Base-by-base conservation (phyloP, 2,113 vertebrate species). In the Scolopax mira region DNA sequence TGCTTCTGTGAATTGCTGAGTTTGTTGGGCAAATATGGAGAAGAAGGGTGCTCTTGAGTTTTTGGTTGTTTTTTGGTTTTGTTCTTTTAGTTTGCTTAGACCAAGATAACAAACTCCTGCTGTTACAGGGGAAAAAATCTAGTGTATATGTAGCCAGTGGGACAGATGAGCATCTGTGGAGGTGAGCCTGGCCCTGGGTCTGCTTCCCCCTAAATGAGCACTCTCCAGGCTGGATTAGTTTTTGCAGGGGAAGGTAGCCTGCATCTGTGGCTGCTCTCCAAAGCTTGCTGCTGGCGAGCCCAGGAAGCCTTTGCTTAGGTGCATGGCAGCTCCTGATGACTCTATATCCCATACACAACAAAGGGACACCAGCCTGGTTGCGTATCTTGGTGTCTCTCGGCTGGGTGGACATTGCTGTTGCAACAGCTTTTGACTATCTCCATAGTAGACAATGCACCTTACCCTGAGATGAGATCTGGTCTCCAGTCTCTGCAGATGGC, bases 261-360 rank as follows among this genome's bases (percentile, higher is more conserved):
- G 4, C 2, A 0, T 49, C 71, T 90, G 54, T 3, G 1, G 12
- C 33, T 79, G 64, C 30, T 86, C 58, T 84, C 24, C 46, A 62
- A 66, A 83, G 25, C 54, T 44, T 3, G 2, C 41, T 58, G 73
- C 2, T 89, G 66, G 17, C 3, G 4, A 90, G 52, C 3, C 5
- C 39, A 18, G 69, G 23, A 64, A 67, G n/a, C 65, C 30, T 42
- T 42, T 80, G 37, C 35, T 78, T 12, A 28, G 28, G 23, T 48
- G 17, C 30, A 0, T 12, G 42, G 67, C 41, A 83, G 72, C 28
- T 86, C 28, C 46, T 42, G 49, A 46, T 70, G 51, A 19, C 58
- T 61, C 24, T 35, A 0, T 28, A 27, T n/a, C 33, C 44, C 22
- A 8, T 33, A 24, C 1, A 2, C 13, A 69, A 27, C 3, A 1